Conservation (phyloP, 2,888 invertebrate genomes). For the Abrostola triplasia region DNA sequence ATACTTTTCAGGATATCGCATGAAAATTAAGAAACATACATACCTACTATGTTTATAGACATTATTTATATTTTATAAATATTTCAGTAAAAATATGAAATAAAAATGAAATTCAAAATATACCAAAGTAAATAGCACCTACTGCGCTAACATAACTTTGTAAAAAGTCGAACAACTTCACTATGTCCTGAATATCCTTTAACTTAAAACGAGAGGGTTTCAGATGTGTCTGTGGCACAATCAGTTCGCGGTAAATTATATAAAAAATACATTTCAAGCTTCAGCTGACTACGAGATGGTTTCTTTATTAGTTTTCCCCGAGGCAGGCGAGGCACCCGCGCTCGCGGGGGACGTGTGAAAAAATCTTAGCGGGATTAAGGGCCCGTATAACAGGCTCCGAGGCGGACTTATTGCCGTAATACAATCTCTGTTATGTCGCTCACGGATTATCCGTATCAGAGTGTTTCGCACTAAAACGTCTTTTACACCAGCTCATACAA, state of each 20-base stretch:
- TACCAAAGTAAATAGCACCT: neutral
- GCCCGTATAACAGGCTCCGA: constrained; percentile 80
- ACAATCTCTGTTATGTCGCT: constrained; percentile 86
- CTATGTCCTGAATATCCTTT: constrained; percentile 3
- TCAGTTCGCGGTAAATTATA: constrained; percentile 88
- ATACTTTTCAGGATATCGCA: too few relatives aligned
- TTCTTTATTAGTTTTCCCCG: constrained; percentile 88
- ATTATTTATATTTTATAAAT: too few relatives aligned
- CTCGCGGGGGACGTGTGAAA: constrained; percentile 85
- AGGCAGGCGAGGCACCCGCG: constrained; percentile 65
- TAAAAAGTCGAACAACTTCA: neutral
- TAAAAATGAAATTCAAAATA: too few relatives aligned
- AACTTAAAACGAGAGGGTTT: constrained; percentile 58
- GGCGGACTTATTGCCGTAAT: constrained; percentile 85
- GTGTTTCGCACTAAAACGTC: constrained; percentile 70
- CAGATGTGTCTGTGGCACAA: constrained; percentile 75
- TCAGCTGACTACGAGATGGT: constrained; percentile 87
- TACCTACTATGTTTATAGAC: too few relatives aligned
- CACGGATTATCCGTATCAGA: constrained; percentile 81
- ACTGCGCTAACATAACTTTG: neutral
- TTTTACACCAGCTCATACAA: constrained; percentile 39
- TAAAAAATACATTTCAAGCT: constrained; percentile 89
- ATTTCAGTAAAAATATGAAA: too few relatives aligned
- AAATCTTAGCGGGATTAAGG: constrained; percentile 81
- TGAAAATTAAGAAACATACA: too few relatives aligned